These are phyloP conservation scores for Anagyrus pseudococci DNA, from an alignment of 2,888 invertebrate genomes.

Conservation along the genomic window DNA sequence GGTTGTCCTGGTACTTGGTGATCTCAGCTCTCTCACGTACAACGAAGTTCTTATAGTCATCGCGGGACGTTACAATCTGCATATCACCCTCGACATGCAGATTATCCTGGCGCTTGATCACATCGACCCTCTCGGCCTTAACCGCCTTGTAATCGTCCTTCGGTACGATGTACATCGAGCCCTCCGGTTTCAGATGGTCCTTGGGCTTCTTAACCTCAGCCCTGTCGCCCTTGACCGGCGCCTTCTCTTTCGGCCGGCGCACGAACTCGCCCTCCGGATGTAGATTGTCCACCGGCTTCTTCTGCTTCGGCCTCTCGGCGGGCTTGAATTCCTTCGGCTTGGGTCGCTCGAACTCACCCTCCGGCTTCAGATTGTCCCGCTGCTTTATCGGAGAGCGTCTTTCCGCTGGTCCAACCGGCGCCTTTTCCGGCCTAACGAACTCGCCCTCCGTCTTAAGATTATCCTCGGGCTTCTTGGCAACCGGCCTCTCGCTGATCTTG, in stretches of 20 bases:
- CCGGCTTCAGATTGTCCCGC: conserved; percentile 67
- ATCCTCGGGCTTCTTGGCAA: conserved; percentile 56
- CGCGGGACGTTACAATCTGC: conserved; percentile 65
- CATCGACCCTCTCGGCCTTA: conserved; percentile 68
- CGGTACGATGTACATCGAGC: conserved; percentile 63
- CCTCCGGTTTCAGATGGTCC: conserved; percentile 61
- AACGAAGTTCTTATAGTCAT: conserved; percentile 65
- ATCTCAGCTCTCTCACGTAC: conserved; percentile 64
- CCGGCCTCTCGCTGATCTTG: conserved; percentile 60
- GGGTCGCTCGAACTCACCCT: conserved; percentile 57
- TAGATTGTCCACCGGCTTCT: conserved; percentile 64
- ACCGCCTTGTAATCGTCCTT: conserved; percentile 46
- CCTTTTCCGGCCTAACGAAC: conserved; percentile 55
- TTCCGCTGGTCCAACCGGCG: conserved; percentile 47
- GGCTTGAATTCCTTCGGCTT: conserved; percentile 57
- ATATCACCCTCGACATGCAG: conserved; percentile 62
- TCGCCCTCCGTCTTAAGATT: conserved; percentile 61
- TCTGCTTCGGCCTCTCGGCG: conserved; percentile 64
- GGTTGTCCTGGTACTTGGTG: conserved; percentile 61
- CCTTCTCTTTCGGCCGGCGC: conserved; percentile 45
- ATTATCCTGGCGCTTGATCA: conserved; percentile 62
- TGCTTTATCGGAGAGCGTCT: conserved; percentile 55
- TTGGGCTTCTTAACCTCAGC: conserved; percentile 59
- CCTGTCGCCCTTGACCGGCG: conserved; percentile 52
- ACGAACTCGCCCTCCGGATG: conserved; percentile 44